phyloP scores from a whole-genome alignment of 2,888 invertebrate genomes.

The Aquatica leii region DNA sequence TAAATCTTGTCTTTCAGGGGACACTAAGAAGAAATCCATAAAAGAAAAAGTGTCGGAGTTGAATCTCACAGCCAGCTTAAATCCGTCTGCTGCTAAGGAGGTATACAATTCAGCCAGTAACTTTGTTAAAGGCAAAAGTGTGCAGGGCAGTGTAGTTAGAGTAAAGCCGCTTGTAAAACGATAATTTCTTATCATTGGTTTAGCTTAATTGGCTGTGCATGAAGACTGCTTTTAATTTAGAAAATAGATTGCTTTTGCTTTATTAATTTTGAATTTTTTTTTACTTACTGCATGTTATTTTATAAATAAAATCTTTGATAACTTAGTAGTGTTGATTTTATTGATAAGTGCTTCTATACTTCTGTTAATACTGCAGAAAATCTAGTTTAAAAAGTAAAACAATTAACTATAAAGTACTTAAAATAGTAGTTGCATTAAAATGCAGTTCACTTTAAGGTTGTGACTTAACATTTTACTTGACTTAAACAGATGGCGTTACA shows the following conservation, averaged over 20 bases:
- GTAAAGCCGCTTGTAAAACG: constrained; percentile 14
- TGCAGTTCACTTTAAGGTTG: background rate
- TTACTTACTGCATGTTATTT: too few relatives aligned
- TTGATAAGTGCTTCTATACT: too few relatives aligned
- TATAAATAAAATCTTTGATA: too few relatives aligned
- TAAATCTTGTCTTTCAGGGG: background rate
- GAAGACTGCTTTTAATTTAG: constrained; percentile 12
- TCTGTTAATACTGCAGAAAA: too few relatives aligned
- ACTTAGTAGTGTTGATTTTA: too few relatives aligned
- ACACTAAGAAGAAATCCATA: constrained; percentile 34
- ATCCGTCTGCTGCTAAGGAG: constrained; percentile 49
- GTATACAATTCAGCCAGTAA: constrained; percentile 44
- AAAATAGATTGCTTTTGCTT: background rate
- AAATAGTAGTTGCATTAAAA: too few relatives aligned
- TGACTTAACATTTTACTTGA: background rate
- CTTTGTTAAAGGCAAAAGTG: constrained; percentile 8
- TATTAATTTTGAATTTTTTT: too few relatives aligned
- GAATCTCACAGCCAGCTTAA: constrained; percentile 44
- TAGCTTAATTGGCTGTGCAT: constrained; percentile 12
- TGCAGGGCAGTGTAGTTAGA: constrained; percentile 21
- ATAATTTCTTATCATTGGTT: background rate
- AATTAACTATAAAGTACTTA: too few relatives aligned
- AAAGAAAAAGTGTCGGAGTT: constrained; percentile 44
- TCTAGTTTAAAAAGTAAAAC: too few relatives aligned
- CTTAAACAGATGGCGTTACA: background rate